Conservation (phyloP, 2,113 vertebrate species). For the Neodon shergylaensis region DNA sequence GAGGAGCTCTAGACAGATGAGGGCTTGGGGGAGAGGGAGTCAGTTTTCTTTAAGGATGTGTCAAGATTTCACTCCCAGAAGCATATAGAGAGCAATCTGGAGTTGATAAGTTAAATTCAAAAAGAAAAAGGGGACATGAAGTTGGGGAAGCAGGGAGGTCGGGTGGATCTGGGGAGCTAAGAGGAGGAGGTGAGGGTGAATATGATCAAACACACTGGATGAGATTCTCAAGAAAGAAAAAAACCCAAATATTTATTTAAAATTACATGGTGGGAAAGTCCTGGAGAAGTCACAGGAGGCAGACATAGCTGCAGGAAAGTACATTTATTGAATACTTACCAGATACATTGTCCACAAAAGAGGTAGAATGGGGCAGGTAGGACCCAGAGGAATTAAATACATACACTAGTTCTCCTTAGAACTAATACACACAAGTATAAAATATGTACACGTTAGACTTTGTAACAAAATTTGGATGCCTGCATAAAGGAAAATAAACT, state of each 20-base stretch:
- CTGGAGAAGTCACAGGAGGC: slow-evolving; percentile 4
- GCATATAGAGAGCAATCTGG: not conserved
- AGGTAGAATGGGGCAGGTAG: not conserved
- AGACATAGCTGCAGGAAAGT: not conserved
- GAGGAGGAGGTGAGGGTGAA: not conserved
- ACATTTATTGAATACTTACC: slow-evolving; percentile 52
- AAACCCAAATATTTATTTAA: not conserved
- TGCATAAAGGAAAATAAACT: slow-evolving; percentile 69
- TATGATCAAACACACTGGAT: not conserved
- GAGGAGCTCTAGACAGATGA: not conserved
- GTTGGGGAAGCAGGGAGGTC: not conserved
- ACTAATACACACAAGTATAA: slow-evolving; percentile 54
- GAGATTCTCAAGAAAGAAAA: not conserved
- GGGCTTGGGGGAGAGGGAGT: not conserved
- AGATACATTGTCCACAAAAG: slow-evolving; percentile 39
- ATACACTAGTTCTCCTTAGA: slow-evolving; percentile 47
- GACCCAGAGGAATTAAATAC: slow-evolving; percentile 52
- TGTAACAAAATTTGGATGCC: slow-evolving; percentile 38
- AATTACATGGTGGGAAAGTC: not conserved
- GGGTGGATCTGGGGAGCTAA: not conserved
- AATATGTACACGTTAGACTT: slow-evolving; percentile 52
- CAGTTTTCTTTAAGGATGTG: not conserved
- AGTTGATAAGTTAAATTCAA: not conserved
- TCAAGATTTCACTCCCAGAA: not conserved
- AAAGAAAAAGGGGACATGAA: not conserved